Evolutionary conservation across 2,888 invertebrate genomes (phyloP).

Genomic region (Zeuzera pyrina): DNA sequence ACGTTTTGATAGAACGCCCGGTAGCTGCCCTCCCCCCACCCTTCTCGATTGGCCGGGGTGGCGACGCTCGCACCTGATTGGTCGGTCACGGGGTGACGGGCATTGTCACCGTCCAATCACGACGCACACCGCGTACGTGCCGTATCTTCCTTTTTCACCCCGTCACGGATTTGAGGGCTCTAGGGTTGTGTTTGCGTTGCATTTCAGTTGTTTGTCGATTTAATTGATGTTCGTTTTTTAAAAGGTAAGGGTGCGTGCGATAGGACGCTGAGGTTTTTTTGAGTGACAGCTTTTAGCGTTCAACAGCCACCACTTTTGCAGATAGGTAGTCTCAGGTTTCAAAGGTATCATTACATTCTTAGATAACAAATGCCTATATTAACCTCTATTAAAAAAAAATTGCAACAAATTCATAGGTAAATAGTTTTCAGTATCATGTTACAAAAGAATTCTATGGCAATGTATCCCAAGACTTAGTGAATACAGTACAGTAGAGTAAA

Average conservation of each 20-base stretch:
- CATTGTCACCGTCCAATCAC: constrained; percentile 32
- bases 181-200: constrained; percentile 62
- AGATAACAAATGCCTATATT: too few species aligned
- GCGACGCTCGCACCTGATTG: constrained; percentile 29
- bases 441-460: too few species aligned
- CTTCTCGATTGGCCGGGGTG: constrained; percentile 12
- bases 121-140: constrained; percentile 22
- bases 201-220: constrained; percentile 63
- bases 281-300: too few species aligned
- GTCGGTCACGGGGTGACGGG: constrained; percentile 27
- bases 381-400: too few species aligned
- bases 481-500: too few species aligned
- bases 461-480: too few species aligned
- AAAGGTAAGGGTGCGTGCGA: constrained; percentile 22
- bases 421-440: too few species aligned
- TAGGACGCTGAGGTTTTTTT: constrained; percentile 4
- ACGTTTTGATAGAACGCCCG: constrained; percentile 16
- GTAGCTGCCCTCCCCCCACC: constrained; percentile 1
- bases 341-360: too few species aligned
- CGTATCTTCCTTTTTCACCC: constrained; percentile 52
- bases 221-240: constrained; percentile 52
- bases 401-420: too few species aligned
- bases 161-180: constrained; percentile 39
- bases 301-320: too few species aligned
- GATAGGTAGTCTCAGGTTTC: too few species aligned